Evolutionary conservation across 2,113 vertebrate genomes (phyloP), one percentile per base, ranked within the genome.

Genomic region (Neogobius melanostomus): DNA sequence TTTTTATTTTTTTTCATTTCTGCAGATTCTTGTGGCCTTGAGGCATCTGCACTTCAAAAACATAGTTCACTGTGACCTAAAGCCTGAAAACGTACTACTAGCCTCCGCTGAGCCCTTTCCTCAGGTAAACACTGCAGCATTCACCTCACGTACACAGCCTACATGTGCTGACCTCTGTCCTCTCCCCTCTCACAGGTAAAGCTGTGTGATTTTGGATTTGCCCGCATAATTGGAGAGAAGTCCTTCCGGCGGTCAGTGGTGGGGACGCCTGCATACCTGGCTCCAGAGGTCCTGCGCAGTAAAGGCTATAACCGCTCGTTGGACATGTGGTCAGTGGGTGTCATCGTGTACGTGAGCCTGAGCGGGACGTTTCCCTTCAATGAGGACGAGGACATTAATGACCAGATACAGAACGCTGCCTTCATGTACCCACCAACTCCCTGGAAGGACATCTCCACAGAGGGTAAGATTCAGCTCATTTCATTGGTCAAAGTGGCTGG

Each of bases 31-130:
- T 79, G 96, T 99, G 89, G 97, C 97, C 71, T 89, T 99, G 89
- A 95, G 96, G 85, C 98, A 97, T 92, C 94, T 99, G 85, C 97
- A 99, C 88, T 99, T 99, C 92, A 99, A 99, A 88, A 99, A 99
- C 85, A 99, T 99, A 62, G 97, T 99, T 83, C 97, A 99, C 93
- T 99, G 97, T 95, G 97, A 99, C 92, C 92, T 99, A 90, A 99
- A 99, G 91, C 97, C 97, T 5, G 97, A 99, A 90, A 99, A 99
- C 17, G 97, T 99, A 71, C 92, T 99, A n/a, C 93, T 99, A 72
- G 97, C 97, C 63, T 99, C 97, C 10, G 96, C 97, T 78, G 97
- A 99, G 84, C 96, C 96, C 8, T 98, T 98, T 86, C 97, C 97
- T 91, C 97, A 98, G 93, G 97, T 97, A 80, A 88, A 57, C 11